Conservation (phyloP, 2,888 invertebrate species). For the Leucania comma region DNA sequence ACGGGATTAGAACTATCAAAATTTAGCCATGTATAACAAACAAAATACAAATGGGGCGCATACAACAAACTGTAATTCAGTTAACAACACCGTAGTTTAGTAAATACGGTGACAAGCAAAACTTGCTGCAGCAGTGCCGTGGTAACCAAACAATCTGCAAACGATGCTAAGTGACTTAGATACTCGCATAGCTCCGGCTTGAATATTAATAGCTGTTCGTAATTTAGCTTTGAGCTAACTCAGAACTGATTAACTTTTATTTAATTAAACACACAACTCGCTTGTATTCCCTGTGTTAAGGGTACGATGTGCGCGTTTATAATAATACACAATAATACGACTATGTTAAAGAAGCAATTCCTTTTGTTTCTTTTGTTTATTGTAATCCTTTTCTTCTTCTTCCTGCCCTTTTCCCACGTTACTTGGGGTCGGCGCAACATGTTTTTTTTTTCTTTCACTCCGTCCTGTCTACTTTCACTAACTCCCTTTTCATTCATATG, state of each 20-base stretch:
- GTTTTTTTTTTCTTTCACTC: no score
- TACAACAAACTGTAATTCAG: constrained; percentile 34
- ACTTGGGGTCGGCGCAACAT: no score
- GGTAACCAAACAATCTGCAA: constrained; percentile 58
- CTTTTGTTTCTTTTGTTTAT: no score
- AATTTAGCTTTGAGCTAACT: constrained; percentile 13
- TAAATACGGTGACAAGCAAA: constrained; percentile 48
- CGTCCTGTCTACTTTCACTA: no score
- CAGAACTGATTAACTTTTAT: background rate
- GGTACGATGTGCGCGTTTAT: background rate
- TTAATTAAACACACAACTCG: background rate
- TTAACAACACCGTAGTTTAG: constrained; percentile 34
- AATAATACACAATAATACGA: no score
- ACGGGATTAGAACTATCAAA: no score
- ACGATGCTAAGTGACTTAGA: constrained; percentile 48
- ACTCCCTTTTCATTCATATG: no score
- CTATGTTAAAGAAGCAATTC: no score
- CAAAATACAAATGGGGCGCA: background rate
- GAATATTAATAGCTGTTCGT: constrained; percentile 32
- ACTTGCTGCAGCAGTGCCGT: constrained; percentile 35
- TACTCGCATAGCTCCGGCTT: constrained; percentile 27
- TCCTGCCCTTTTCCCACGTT: no score
- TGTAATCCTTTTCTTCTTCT: no score
- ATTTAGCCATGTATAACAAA: no score
- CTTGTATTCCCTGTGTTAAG: no score